Percentiles rank a stretch among this genome's conserved stretches.
Evolutionary conservation across 2,888 invertebrate genomes (phyloP).

Genomic region (Drosophila pegasa): DNA sequence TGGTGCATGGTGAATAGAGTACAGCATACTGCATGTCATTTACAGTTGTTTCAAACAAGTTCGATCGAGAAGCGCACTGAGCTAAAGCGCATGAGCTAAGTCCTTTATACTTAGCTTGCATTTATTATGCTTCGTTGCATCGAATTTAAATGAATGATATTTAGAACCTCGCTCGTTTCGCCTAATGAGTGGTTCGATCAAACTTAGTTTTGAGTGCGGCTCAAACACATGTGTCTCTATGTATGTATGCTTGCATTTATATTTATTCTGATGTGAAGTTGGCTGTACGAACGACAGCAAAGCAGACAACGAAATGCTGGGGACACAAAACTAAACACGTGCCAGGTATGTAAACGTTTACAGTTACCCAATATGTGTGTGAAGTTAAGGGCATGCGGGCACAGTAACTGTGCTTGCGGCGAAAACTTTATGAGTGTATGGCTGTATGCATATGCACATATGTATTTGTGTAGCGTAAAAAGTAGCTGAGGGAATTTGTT

Average conservation of each 20-base stretch:
- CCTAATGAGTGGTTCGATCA: not conserved
- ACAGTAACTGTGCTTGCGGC: not conserved
- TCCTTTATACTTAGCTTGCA: too few species aligned
- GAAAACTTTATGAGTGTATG: slow-evolving; percentile 13
- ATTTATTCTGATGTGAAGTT: slow-evolving; percentile 4
- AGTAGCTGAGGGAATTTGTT: slow-evolving; percentile 8
- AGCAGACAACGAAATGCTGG: slow-evolving; percentile 40
- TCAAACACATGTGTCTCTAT: not conserved
- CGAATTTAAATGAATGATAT: not conserved
- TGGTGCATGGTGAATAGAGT: not conserved
- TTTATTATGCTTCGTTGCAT: too few species aligned
- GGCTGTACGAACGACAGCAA: slow-evolving; percentile 1
- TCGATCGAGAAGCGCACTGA: not conserved
- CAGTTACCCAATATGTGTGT: slow-evolving; percentile 9
- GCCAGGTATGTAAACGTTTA: slow-evolving; percentile 39
- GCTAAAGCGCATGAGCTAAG: not conserved
- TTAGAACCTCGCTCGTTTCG: not conserved
- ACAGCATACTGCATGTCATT: not conserved
- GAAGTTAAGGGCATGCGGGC: slow-evolving; percentile 4
- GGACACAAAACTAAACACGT: slow-evolving; percentile 35
- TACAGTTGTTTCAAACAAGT: not conserved
- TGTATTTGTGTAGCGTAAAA: slow-evolving; percentile 13
- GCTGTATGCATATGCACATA: not conserved
- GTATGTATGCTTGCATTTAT: not conserved
- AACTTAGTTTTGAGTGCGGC: not conserved